Base-by-base conservation (phyloP, 2,797 vertebrate species). In the Vireo griseus region DNA sequence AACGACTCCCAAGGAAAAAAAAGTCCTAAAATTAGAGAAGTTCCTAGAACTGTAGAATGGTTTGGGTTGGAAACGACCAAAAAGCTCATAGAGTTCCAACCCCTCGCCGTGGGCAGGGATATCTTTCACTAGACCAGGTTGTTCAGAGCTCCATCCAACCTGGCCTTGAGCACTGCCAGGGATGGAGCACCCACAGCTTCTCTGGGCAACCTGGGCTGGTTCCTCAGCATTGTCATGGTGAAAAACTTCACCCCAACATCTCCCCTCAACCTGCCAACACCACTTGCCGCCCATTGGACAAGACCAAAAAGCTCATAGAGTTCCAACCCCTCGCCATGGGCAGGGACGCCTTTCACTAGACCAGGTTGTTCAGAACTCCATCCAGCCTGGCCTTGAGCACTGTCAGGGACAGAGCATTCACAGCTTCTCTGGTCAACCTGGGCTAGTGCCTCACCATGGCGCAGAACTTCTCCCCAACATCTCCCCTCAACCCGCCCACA, bases 371-470 rank as follows among this genome's bases (percentile, higher is more conserved):
- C 52, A 72, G 67, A 83, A 10, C 33, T 4, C 8, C 39, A 65
- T 40, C 24, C 25, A 40, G 1, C 17, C 17, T 58, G 65, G 17
- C 15, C 18, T 52, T 24, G n/a, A 16, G 6, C 44, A 11, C 12
- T 31, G 0, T 26, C 57, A 45, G 15, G 3, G 5, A 47, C 12
- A 39, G 29, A 4, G 0, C 29, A 90, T 1, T 21, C 52, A 52
- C 39, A 65, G 0, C 11, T 31, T 40, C 39, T 45, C 39, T 4
- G 21, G 28, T 1, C 31, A 47, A 2, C n/a, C 6, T 9, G 12
- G 16, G 6, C 51, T 45, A 28, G 9, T 0, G 14, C 25, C 45
- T 10, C 39, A 26, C 17, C 25, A 31, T 5, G n/a, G 33, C 0
- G 13, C 14, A 28, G 17, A 52, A 14, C 10, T 59, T 4, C 52